phyloP scores from a whole-genome alignment of 2,113 vertebrate species.

The Casuarius casuarius region DNA sequence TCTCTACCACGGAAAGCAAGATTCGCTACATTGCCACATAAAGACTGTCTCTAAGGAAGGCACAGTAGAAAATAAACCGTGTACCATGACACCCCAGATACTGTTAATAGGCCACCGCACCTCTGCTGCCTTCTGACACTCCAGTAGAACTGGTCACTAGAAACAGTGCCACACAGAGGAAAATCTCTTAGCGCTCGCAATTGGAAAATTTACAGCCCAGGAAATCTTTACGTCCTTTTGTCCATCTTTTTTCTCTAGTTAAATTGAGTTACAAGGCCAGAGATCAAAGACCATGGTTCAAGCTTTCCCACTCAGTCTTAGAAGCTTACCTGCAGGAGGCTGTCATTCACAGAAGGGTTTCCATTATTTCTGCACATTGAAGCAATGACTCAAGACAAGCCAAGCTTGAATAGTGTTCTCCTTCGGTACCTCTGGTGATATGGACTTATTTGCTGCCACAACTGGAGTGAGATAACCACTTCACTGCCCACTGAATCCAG shows the following conservation, averaged over 20 bases:
- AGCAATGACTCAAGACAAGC: neutral
- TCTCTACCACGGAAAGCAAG: neutral
- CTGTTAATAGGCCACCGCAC: neutral
- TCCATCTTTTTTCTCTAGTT: neutral
- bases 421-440: neutral
- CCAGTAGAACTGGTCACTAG: neutral
- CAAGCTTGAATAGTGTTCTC: neutral
- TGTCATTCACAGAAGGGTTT: neutral
- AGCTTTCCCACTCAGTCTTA: neutral
- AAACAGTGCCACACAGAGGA: neutral
- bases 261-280: neutral
- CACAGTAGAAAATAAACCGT: neutral
- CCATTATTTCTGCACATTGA: neutral
- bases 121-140: neutral
- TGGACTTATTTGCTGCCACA: neutral
- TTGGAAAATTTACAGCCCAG: neutral
- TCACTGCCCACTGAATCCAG: neutral
- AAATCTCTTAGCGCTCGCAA: neutral
- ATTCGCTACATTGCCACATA: neutral
- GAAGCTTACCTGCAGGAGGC: neutral
- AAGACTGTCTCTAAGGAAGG: slow-evolving; percentile 3
- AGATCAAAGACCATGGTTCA: neutral
- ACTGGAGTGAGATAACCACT: neutral
- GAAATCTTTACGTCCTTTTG: neutral
- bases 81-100: neutral